Evolutionary conservation across 2,888 invertebrate genomes (phyloP).

Genomic region (Cheilosia impressa): DNA sequence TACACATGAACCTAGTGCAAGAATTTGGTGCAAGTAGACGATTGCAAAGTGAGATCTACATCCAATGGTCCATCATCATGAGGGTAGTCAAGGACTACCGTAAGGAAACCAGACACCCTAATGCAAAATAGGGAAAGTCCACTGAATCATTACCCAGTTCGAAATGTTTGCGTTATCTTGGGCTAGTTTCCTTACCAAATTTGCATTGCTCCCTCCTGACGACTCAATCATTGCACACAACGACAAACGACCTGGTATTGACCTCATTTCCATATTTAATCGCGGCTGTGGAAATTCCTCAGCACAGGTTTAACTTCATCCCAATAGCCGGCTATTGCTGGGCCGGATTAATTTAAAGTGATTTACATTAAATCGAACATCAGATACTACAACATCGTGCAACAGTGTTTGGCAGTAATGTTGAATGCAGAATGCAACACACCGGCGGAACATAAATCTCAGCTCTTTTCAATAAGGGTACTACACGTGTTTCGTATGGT

Average conservation of each 20-base stretch:
- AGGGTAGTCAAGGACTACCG: too few species aligned
- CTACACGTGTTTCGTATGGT: conserved; percentile 49
- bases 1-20: too few species aligned
- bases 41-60: too few species aligned
- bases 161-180: too few species aligned
- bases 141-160: too few species aligned
- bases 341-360: conserved; percentile 64
- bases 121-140: too few species aligned
- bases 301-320: background rate
- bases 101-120: too few species aligned
- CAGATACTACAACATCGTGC: conserved; percentile 68
- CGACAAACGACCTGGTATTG: conserved; percentile 17
- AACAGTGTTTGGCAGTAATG: conserved; percentile 39
- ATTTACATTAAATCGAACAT: conserved; percentile 74
- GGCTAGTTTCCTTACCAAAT: too few species aligned
- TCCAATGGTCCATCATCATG: too few species aligned
- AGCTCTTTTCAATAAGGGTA: conserved; percentile 41
- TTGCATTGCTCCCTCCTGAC: background rate
- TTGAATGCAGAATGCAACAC: conserved; percentile 51
- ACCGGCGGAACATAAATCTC: conserved; percentile 58
- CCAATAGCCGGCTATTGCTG: background rate
- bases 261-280: conserved; percentile 41
- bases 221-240: conserved; percentile 24
- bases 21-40: too few species aligned
- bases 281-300: background rate